Conservation (phyloP, 2,888 invertebrate genomes). For the Eledone cirrhosa region DNA sequence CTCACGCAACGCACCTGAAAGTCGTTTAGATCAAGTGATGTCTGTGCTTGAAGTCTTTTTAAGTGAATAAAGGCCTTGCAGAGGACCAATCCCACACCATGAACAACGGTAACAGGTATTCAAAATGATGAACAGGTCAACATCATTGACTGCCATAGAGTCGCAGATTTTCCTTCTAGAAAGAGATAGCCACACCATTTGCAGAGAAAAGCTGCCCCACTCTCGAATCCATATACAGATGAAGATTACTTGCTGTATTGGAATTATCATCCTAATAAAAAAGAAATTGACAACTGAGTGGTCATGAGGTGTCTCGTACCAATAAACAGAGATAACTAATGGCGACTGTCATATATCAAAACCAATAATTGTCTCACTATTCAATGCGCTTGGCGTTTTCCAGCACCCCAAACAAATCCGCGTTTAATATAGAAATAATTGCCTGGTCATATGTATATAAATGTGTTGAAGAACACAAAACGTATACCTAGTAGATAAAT, state of each 20-base stretch:
- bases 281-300: conserved; percentile 1
- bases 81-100: background rate
- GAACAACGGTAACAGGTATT: background rate
- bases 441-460: background rate
- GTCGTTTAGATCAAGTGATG: too few species aligned
- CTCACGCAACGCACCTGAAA: too few species aligned
- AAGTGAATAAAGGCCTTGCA: too few species aligned
- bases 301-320: background rate
- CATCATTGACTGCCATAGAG: too few species aligned
- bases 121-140: background rate
- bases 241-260: background rate
- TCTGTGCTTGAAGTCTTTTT: too few species aligned
- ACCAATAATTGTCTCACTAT: background rate
- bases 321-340: background rate
- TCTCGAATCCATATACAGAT: background rate
- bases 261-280: background rate
- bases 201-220: background rate
- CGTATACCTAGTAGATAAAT: background rate
- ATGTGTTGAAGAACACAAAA: background rate
- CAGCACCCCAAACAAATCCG: background rate
- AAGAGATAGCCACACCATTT: background rate
- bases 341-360: background rate
- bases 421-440: background rate
- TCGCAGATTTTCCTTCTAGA: too few species aligned
- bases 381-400: background rate